Percentiles rank a stretch among this genome's conserved stretches.
Conservation (phyloP, 2,888 invertebrate species). For the Cyclophora punctaria region DNA sequence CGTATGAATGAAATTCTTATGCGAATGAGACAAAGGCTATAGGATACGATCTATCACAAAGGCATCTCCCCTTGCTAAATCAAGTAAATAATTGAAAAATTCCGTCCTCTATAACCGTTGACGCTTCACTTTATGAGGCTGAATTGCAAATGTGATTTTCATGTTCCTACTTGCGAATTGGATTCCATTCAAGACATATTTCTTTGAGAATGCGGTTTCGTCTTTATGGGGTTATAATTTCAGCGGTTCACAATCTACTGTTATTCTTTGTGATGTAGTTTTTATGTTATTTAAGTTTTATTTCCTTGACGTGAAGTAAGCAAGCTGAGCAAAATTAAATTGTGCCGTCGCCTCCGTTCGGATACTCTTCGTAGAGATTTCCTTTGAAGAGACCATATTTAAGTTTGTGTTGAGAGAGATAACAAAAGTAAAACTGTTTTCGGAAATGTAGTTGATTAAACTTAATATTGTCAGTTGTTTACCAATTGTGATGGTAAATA, state of each 20-base stretch:
- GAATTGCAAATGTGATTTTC: conserved; percentile 22
- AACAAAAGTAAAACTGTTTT: conserved; percentile 15
- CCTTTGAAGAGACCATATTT: conserved; percentile 28
- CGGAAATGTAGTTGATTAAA: conserved; percentile 16
- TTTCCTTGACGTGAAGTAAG: conserved; percentile 27
- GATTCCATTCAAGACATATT: conserved; percentile 10
- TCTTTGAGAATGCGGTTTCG: not conserved
- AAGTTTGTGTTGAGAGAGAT: conserved; percentile 25
- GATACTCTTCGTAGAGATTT: conserved; percentile 27
- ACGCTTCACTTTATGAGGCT: conserved; percentile 17
- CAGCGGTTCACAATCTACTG: not conserved
- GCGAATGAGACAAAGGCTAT: conserved; percentile 39
- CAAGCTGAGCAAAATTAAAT: conserved; percentile 38
- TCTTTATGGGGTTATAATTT: not conserved
- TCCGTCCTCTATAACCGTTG: conserved; percentile 16
- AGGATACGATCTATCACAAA: conserved; percentile 29
- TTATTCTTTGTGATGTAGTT: conserved; percentile 6
- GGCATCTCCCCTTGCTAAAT: conserved; percentile 27
- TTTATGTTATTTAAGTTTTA: conserved; percentile 25
- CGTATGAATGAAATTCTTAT: conserved; percentile 54
- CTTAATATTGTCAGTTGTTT: not conserved
- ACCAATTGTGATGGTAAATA: not conserved
- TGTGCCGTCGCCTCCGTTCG: conserved; percentile 25
- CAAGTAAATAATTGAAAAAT: conserved; percentile 43
- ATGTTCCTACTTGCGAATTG: conserved; percentile 13